Conservation (phyloP, 2,888 invertebrate genomes). For the Galeopsomyia nigrocyanea region DNA sequence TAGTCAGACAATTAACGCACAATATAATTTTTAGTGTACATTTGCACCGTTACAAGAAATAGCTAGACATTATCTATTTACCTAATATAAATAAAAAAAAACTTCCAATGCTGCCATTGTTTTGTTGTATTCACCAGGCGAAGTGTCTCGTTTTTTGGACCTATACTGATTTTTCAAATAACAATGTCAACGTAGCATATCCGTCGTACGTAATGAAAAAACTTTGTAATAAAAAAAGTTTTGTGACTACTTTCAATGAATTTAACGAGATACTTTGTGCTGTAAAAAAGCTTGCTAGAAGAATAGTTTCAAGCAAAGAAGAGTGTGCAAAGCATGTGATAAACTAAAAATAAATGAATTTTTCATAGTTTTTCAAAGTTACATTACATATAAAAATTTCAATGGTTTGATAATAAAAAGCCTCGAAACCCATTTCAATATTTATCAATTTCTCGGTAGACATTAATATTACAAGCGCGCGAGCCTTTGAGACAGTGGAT, state of each 20-base stretch:
- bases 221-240: conserved; percentile 5
- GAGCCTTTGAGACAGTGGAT: conserved; percentile 24
- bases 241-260: conserved; percentile 12
- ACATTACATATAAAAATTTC: no score
- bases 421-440: not conserved
- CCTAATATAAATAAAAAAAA: not conserved
- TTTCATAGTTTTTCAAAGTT: no score
- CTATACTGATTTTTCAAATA: no score
- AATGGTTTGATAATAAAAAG: not conserved
- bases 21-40: conserved; percentile 24
- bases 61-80: conserved; percentile 17
- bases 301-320: conserved; percentile 25
- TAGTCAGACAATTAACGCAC: conserved; percentile 17
- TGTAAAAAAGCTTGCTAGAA: conserved; percentile 39
- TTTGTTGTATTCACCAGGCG: conserved; percentile 14
- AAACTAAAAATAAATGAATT: not conserved
- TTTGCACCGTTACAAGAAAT: conserved; percentile 13
- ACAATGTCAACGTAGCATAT: not conserved
- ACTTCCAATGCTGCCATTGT: conserved; percentile 29
- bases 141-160: conserved; percentile 18
- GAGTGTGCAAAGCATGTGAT: conserved; percentile 4
- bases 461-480: conserved; percentile 16
- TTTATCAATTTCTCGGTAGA: not conserved
- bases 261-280: conserved; percentile 22
- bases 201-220: conserved; percentile 20